Evolutionary conservation across 2,113 vertebrate species (phyloP), one percentile per base, ranked within the genome.

Genomic region (Polypterus senegalus): DNA sequence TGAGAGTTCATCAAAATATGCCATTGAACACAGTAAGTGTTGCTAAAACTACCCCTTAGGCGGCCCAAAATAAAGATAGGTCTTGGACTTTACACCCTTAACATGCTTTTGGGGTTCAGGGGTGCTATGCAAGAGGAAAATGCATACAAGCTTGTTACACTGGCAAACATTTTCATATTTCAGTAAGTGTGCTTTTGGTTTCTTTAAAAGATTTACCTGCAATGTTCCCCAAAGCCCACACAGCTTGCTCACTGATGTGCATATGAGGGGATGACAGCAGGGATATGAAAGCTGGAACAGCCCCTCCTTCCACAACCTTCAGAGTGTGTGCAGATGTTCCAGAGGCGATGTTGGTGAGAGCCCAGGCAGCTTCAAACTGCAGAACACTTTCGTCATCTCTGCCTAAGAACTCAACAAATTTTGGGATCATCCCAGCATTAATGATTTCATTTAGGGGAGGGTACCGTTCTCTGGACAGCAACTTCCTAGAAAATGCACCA

Each of bases 291-390:
- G 84, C 80, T 46, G 81, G 85, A 7, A 98, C 70, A 2, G 90
- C 92, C 0, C 89, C 91, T n/a, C 71, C 85, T 4, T 94, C 85
- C 65, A 97, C 92, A 27, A 97, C 90, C 0, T 87, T 86, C 44
- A 77, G 80, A 3, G 93, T 93, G 62, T 94, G 88, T 48, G 85
- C 88, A 0, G 92, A 91, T 1, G 87, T 91, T 57, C 93, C 94
- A 0, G 92, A 93, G 46, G 93, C 91, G 0, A 97, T 79, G 74
- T 97, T 98, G 1, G 94, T 97, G 7, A 98, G 86, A 3, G 89
- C 88, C 94, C 92, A 98, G 6, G 94, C 91, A 0, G 93, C 89
- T 71, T 97, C 92, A 0, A 96, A 93, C 81, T 98, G 92, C 76
- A 97, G 72, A 5, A 59, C 4, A 1, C 80, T 71, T 3, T 79